Evolutionary conservation across 1,140 invertebrate species (phyloP).

Genomic region (Grapholita molesta): DNA sequence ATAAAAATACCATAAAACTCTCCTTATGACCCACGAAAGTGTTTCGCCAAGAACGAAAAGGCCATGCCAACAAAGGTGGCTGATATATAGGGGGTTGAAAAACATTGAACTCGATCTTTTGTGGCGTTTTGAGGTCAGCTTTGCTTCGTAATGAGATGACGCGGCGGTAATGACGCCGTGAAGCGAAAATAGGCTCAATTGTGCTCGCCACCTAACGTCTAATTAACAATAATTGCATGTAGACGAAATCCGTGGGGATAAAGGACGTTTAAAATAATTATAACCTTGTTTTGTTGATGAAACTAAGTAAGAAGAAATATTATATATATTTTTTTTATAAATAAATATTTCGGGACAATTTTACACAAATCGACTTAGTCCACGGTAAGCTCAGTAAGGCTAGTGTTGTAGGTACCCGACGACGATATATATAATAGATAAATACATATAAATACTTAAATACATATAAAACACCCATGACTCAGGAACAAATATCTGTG

Average conservation of each 20-base stretch:
- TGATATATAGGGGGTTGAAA: conserved; percentile 1
- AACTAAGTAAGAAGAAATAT: too few relatives aligned
- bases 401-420: too few relatives aligned
- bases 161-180: neutral
- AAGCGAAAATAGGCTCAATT: neutral
- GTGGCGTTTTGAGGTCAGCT: neutral
- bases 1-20: neutral
- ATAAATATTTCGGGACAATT: too few relatives aligned
- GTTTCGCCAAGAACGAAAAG: neutral
- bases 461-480: too few relatives aligned
- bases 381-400: too few relatives aligned
- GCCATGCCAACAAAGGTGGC: neutral
- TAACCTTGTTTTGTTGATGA: too few relatives aligned
- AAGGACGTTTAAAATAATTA: too few relatives aligned
- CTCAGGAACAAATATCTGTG: too few relatives aligned
- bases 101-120: conserved; percentile 1
- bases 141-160: neutral
- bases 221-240: neutral
- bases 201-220: neutral
- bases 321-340: too few relatives aligned
- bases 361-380: too few relatives aligned
- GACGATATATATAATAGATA: too few relatives aligned
- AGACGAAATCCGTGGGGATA: neutral
- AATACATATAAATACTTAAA: too few relatives aligned
- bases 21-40: neutral